phyloP scores from a whole-genome alignment of 2,113 vertebrate genomes.

The Bagarius yarrelli region DNA sequence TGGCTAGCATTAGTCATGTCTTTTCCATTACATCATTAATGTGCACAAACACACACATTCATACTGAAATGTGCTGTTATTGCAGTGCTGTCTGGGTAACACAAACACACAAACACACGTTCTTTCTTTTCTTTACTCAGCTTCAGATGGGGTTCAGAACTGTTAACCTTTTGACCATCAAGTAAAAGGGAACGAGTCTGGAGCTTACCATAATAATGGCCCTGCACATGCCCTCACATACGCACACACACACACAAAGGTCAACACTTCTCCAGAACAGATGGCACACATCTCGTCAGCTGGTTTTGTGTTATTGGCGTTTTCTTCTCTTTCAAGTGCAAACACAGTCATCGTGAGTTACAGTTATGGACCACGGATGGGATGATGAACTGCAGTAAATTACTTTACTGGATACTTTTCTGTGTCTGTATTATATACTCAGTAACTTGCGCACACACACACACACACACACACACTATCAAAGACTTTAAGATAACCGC shows the following conservation, averaged over 20 bases:
- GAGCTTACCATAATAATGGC: constrained; percentile 43
- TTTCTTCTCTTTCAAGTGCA: constrained; percentile 7
- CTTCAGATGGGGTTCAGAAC: constrained; percentile 43
- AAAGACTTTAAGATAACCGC: background rate
- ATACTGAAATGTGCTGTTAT: constrained; percentile 13
- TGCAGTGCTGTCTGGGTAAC: constrained; percentile 4
- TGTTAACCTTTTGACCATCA: constrained; percentile 43
- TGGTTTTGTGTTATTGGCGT: constrained; percentile 1
- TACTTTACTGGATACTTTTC: background rate
- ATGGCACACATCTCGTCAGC: constrained; percentile 28
- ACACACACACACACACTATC: constrained; percentile 1
- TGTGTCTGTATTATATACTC: background rate
- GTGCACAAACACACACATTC: constrained; percentile 1
- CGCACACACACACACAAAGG: constrained; percentile 1
- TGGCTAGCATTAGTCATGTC: background rate
- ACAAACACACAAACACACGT: background rate
- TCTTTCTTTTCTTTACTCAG: constrained; percentile 11
- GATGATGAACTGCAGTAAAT: background rate
- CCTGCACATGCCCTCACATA: constrained; percentile 37
- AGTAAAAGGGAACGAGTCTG: constrained; percentile 30
- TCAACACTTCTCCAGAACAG: constrained; percentile 27
- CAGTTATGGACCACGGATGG: background rate
- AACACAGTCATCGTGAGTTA: background rate
- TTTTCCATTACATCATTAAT: background rate
- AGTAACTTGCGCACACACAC: no score